phyloP scores from a whole-genome alignment of 1,140 invertebrate species.

The Drosophila chauvacae region DNA sequence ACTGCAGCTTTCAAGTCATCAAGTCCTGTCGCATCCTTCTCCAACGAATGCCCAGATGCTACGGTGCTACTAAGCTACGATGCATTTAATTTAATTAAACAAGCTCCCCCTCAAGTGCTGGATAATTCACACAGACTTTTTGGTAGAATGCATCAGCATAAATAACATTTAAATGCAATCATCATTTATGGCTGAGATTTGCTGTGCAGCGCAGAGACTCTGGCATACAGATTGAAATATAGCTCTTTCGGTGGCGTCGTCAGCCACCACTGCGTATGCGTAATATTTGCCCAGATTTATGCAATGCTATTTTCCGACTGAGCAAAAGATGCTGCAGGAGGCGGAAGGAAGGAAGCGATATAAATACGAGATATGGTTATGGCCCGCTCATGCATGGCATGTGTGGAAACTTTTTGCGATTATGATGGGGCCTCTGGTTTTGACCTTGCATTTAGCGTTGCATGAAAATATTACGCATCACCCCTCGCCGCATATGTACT shows the following conservation, averaged over 20 bases:
- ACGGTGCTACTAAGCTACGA: not conserved
- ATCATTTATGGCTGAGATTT: constrained; percentile 52
- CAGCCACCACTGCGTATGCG: constrained; percentile 48
- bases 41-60: not conserved
- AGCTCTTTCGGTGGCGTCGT: constrained; percentile 17
- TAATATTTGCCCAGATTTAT: constrained; percentile 74
- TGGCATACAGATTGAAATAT: constrained; percentile 41
- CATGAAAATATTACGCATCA: constrained; percentile 48
- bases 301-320: constrained; percentile 45
- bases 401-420: constrained; percentile 44
- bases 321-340: not conserved
- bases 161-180: constrained; percentile 58
- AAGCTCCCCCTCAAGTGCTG: constrained; percentile 22
- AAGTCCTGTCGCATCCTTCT: not conserved
- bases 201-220: constrained; percentile 21
- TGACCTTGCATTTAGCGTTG: constrained; percentile 47
- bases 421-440: constrained; percentile 39
- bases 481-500: constrained; percentile 24
- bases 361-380: constrained; percentile 49
- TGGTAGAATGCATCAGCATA: constrained; percentile 36
- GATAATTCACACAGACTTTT: constrained; percentile 42
- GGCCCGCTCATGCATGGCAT: constrained; percentile 37
- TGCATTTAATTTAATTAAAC: constrained; percentile 58
- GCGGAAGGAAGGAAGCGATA: constrained; percentile 46
- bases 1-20: not conserved